Conservation (phyloP, 2,113 vertebrate species). For the Lagenorhynchus albirostris region DNA sequence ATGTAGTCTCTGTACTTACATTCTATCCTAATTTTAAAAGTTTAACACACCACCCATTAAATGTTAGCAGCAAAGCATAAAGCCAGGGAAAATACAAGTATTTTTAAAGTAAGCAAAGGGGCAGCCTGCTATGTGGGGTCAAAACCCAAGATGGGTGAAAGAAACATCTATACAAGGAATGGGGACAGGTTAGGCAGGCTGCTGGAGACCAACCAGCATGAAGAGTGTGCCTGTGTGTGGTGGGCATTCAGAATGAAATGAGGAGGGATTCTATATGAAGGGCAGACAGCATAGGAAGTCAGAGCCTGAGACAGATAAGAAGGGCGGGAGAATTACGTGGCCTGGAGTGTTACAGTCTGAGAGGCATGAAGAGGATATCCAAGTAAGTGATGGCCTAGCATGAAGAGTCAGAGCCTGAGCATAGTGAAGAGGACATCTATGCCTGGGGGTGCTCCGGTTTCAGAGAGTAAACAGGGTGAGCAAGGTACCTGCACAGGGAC, state of each 20-base stretch:
- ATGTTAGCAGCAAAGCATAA: conserved; percentile 2
- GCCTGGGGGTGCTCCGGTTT: neutral
- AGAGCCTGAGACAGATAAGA: neutral
- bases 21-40: neutral
- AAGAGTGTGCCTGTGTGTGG: neutral
- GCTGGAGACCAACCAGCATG: neutral
- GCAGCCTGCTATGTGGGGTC: neutral
- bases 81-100: neutral
- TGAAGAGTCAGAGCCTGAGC: neutral
- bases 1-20: neutral
- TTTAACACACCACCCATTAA: neutral
- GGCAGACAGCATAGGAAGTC: neutral
- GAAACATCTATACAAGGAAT: neutral
- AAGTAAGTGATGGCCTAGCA: neutral
- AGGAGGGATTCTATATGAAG: neutral
- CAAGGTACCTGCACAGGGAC: neutral
- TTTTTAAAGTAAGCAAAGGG: neutral
- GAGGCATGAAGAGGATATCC: neutral
- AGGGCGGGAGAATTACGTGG: neutral
- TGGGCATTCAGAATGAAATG: neutral
- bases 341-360: neutral
- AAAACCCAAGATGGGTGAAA: neutral
- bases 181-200: neutral
- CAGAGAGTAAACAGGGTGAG: neutral
- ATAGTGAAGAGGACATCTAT: neutral